These are phyloP conservation scores for Aldrovandia affinis DNA, from an alignment of 2,797 vertebrate species.

Conservation along the genomic window DNA sequence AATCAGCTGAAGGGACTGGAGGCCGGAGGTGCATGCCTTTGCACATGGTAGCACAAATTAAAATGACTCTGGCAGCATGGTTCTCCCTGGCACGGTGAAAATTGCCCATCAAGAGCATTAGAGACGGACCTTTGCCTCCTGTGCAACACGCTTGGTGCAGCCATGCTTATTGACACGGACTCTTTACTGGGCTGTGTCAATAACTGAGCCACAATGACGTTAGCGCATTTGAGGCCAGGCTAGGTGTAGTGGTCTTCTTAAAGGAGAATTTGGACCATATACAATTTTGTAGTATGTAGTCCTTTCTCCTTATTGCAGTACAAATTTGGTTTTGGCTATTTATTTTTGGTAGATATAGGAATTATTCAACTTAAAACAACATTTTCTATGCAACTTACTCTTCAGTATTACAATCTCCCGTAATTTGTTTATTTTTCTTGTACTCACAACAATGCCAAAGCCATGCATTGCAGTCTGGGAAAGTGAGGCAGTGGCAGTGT, in stretches of 20 bases:
- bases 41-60: slow-evolving; percentile 82
- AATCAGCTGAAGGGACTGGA: slow-evolving; percentile 69
- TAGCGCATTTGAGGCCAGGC: slow-evolving; percentile 45
- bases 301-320: neutral
- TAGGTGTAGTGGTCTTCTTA: slow-evolving; percentile 39
- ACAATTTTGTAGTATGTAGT: neutral
- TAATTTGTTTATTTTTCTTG: neutral
- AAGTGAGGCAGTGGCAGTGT: neutral
- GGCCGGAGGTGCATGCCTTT: slow-evolving; percentile 76
- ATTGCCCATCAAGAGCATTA: slow-evolving; percentile 70
- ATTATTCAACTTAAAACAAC: neutral
- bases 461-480: neutral
- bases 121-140: slow-evolving; percentile 64
- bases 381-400: neutral
- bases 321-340: neutral
- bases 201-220: slow-evolving; percentile 50
- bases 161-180: slow-evolving; percentile 66
- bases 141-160: slow-evolving; percentile 66
- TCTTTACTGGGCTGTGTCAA: slow-evolving; percentile 60
- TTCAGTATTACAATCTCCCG: neutral
- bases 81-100: slow-evolving; percentile 73
- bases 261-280: slow-evolving; percentile 24
- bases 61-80: slow-evolving; percentile 73
- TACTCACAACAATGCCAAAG: neutral
- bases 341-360: too few species aligned